phyloP scores from a whole-genome alignment of 2,888 invertebrate species.

The Sepioteuthis lessoniana region DNA sequence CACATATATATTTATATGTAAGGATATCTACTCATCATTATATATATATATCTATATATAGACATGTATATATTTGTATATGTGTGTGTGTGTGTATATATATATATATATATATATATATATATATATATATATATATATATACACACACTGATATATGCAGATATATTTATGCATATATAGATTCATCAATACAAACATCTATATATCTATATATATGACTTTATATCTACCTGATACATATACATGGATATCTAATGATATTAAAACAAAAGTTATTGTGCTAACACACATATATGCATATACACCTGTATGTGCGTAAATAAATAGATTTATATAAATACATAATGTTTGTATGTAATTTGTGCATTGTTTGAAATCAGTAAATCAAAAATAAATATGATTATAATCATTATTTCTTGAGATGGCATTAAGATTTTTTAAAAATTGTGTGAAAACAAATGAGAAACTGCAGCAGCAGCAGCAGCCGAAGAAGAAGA shows the following conservation, averaged over 20 bases:
- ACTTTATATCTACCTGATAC: too few species aligned
- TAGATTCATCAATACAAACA: too few species aligned
- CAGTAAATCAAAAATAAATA: constrained; percentile 14
- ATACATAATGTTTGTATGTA: not conserved
- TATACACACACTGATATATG: too few species aligned
- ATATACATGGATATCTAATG: too few species aligned
- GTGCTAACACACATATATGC: not conserved
- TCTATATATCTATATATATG: too few species aligned
- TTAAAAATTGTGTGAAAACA: not conserved
- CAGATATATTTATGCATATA: too few species aligned
- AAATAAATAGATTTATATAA: not conserved
- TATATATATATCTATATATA: not conserved
- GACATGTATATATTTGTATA: too few species aligned
- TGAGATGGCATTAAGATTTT: not conserved
- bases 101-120: too few species aligned
- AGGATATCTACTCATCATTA: not conserved
- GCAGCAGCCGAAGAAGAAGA: not conserved
- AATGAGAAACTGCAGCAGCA: not conserved
- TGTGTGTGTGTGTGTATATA: too few species aligned
- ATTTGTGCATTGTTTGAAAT: not conserved
- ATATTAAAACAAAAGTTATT: too few species aligned
- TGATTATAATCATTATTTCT: not conserved
- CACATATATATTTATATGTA: not conserved
- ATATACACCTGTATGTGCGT: not conserved
- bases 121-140: too few species aligned